Evolutionary conservation across 1,140 invertebrate genomes (phyloP).

Genomic region (Pomacea maculata): DNA sequence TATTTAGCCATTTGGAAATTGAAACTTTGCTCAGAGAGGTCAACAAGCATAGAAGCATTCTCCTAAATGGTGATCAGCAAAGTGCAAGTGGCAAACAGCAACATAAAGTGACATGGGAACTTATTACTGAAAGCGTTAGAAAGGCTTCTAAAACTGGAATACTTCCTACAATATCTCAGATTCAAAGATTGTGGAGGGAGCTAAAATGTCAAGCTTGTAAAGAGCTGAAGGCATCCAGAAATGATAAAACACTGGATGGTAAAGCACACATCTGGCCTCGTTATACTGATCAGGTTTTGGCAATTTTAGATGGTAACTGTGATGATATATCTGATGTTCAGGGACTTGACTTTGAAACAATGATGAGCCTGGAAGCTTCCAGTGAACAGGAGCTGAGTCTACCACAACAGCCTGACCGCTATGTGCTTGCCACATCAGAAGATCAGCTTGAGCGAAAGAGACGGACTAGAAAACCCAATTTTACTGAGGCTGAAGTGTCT

Average conservation of each 20-base stretch:
- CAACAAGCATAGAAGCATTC: constrained; percentile 1
- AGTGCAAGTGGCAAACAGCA: background rate
- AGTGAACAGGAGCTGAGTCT: background rate
- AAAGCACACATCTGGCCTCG: background rate
- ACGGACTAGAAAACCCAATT: background rate
- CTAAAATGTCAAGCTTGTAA: background rate
- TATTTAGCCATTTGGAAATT: background rate
- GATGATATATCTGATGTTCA: background rate
- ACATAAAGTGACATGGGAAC: background rate
- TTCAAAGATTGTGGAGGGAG: background rate
- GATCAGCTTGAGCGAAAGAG: background rate
- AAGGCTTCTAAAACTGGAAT: background rate
- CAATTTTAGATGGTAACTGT: background rate
- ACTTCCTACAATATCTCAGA: background rate
- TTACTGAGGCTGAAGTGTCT: background rate
- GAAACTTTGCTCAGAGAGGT: background rate
- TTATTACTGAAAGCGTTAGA: background rate
- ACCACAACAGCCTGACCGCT: background rate
- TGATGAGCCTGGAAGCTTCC: background rate
- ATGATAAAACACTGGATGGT: background rate
- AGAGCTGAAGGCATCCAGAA: background rate
- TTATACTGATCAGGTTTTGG: background rate
- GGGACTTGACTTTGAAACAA: background rate
- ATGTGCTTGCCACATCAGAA: no score
- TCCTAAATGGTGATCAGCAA: background rate